Base-by-base conservation (phyloP, 2,113 vertebrate species). In the Corythornis madagascariensis region DNA sequence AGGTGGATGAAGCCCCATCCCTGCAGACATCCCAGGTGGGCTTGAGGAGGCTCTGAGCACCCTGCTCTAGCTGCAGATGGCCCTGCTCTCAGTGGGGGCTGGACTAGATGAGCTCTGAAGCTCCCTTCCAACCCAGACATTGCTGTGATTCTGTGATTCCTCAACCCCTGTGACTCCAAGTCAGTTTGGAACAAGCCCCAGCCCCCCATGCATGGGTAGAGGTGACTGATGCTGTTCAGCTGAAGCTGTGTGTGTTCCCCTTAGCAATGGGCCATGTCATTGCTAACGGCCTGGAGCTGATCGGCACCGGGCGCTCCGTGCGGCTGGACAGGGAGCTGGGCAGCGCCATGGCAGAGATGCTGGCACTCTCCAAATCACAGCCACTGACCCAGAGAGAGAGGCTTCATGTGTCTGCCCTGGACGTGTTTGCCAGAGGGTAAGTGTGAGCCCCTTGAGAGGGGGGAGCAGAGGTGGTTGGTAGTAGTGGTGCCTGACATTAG, bases 241-340 rank as follows among this genome's bases (percentile, higher is more conserved):
- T 92, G 16, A 81, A 24, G 13, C 21, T 82, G n/a, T 53, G 10
- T 82, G 42, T 72, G 7, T 59, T 84, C 48, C 71, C 40, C 1
- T 2, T 82, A 99, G 99, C 97, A 5, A 99, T 99, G 99, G 99
- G 99, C 17, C 98, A 98, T 2, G 98, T 98, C 96, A 97, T 99
- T 38, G 90, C 97, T 9, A 99, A 98, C 0, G 99, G 99, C 10
- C 94, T 99, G 69, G 93, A 98, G 88, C 97, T 99, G 82, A 81
- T 98, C 16, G 98, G 98, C 13, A 98, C 98, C 0, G 96, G 97
- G 2, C 98, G 90, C 86, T 98, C 98, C 0, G 93, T 98, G 86
- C 92, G 97, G 20, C 95, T 98, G 28, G 96, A 98, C 88, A 83
- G 96, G 76, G 97, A 97, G 33, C 97, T 99, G 94, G 98, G 96